A percentile compares a stretch with the other conserved stretches of the same genome.
phyloP scores from a whole-genome alignment of 2,888 invertebrate genomes.

The Antheraea assamensis region DNA sequence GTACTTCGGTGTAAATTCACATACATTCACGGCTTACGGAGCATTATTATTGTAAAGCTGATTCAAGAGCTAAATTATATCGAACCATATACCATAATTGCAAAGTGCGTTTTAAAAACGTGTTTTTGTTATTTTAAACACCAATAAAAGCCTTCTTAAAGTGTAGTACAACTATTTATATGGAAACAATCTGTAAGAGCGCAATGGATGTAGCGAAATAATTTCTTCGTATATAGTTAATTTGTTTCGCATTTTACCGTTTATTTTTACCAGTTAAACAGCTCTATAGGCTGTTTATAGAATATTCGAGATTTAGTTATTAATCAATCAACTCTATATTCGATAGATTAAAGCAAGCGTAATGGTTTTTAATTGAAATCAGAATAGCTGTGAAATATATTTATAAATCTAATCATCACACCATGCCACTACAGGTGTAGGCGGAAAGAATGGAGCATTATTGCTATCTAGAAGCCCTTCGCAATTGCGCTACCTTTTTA shows the following conservation, averaged over 20 bases:
- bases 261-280: neutral
- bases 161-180: neutral
- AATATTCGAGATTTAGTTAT: neutral
- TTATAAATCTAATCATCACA: neutral
- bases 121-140: constrained; percentile 5
- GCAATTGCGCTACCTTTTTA: neutral
- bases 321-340: neutral
- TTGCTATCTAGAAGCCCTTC: neutral
- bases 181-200: neutral
- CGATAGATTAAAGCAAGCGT: neutral
- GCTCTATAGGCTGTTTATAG: neutral
- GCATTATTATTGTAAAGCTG: neutral
- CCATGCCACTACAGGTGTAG: neutral
- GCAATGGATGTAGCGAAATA: neutral
- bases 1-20: neutral
- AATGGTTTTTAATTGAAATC: neutral
- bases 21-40: neutral
- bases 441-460: neutral
- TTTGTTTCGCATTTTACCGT: neutral
- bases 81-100: neutral
- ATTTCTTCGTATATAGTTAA: neutral
- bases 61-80: neutral
- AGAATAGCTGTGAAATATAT: neutral
- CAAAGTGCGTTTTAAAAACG: constrained; percentile 5
- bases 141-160: neutral